Base-by-base conservation (phyloP, 92 coral and sea anemone species). In the Chrysogorgia sp. region DNA sequence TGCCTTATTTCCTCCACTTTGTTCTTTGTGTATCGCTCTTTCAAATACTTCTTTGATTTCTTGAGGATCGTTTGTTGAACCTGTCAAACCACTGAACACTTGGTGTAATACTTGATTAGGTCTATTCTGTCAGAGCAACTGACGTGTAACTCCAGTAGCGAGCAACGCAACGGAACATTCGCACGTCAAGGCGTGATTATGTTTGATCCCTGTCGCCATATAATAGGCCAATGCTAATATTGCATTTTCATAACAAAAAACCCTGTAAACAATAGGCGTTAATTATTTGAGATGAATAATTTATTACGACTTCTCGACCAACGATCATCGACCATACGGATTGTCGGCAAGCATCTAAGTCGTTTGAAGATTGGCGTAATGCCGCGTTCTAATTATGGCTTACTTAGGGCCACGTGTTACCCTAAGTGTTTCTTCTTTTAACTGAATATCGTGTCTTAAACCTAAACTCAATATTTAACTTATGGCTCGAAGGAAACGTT, bases 201-300 rank as follows among this genome's bases (percentile, higher is more conserved):
- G 79, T 59, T 53, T 33, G 79, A 52, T 26, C 64, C 94, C 70
- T 91, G 89, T 91, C 90, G 92, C 87, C 96, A 88, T 91, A 96
- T 96, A 96, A 96, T 96, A 89, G 96, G 97, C 92, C 99, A 96
- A 96, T 96, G 97, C 99, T 88, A 96, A 96, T 96, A 96, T 96
- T 89, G 88, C 99, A 96, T 96, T 96, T 96, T 96, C 92, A 91
- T 96, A 91, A 96, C 88, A 96, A 96, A 89, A 86, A 93, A 71
- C 56, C 89, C 77, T 77, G 99, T 96, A 96, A 96, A 96, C 99
- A 96, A 96, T 96, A 87, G 96, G 92, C 90, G 99, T 96, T 96
- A 96, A 96, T 96, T 91, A 96, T 96, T 91, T 89, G 87, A 85
- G 61, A 91, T 96, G 99, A 89, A 96, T 96, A 87, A 96, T 96